Percentiles rank a stretch among this genome's conserved stretches.
phyloP scores from a whole-genome alignment of 2,888 invertebrate species.

The Lamellibrachia satsuma region DNA sequence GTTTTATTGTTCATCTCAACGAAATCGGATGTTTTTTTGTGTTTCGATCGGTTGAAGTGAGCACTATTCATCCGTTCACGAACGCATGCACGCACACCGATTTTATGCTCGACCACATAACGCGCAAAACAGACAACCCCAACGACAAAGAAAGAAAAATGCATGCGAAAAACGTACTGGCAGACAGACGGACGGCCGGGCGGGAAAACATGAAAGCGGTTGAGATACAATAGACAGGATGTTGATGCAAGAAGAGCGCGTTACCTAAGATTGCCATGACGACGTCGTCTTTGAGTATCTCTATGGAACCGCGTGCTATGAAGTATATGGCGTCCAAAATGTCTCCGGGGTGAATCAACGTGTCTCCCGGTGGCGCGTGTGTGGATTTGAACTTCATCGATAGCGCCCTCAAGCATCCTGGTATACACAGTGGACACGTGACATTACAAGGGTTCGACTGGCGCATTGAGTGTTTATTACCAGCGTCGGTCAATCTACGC shows the following conservation, averaged over 20 bases:
- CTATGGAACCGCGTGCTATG: constrained; percentile 64
- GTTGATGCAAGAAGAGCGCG: background rate
- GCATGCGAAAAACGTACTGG: no score
- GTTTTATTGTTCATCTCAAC: background rate
- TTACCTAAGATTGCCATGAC: constrained; percentile 65
- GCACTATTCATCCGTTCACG: background rate
- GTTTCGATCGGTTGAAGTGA: background rate
- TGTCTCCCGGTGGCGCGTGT: constrained; percentile 66
- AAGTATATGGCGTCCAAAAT: constrained; percentile 64
- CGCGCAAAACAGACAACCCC: no score
- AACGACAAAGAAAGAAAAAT: no score
- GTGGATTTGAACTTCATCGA: constrained; percentile 65
- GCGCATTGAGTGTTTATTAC: background rate
- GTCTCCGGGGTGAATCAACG: constrained; percentile 65
- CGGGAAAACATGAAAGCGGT: background rate
- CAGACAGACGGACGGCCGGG: background rate
- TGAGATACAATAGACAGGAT: background rate
- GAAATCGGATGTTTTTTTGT: background rate
- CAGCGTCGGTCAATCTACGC: background rate
- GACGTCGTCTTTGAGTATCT: constrained; percentile 62
- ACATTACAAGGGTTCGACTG: background rate
- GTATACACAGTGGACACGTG: background rate
- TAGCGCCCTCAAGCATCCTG: constrained; percentile 63
- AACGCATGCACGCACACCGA: background rate
- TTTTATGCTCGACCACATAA: background rate